Conservation (phyloP, 1,140 invertebrate genomes). For the Chrysoperla carnea region DNA sequence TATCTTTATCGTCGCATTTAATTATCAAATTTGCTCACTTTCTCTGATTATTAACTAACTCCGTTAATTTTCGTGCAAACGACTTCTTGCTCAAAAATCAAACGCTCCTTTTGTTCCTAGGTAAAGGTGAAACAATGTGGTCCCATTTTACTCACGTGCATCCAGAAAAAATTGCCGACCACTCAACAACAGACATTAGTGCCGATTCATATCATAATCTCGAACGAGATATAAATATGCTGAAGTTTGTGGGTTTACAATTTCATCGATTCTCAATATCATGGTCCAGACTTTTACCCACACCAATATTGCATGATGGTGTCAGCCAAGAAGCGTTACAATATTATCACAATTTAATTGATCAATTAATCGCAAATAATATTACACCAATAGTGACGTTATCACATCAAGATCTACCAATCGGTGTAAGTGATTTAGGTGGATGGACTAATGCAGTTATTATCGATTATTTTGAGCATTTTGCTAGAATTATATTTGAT, state of each 20-base stretch:
- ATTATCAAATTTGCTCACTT: too few relatives aligned
- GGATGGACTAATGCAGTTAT: constrained; percentile 32
- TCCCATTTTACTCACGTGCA: constrained; percentile 16
- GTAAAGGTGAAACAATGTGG: constrained; percentile 21
- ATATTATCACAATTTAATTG: constrained; percentile 21
- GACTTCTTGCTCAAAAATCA: too few relatives aligned
- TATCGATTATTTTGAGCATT: constrained; percentile 15
- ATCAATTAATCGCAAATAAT: constrained; percentile 21
- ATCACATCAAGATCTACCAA: constrained; percentile 23
- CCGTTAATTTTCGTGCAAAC: too few relatives aligned
- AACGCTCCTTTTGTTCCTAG: too few relatives aligned
- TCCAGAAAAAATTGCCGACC: constrained; percentile 12
- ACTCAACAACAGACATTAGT: constrained; percentile 21
- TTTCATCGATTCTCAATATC: constrained; percentile 40
- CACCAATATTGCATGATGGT: constrained; percentile 7
- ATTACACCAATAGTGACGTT: constrained; percentile 32
- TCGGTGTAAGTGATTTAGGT: constrained; percentile 21
- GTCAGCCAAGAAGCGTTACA: constrained; percentile 7
- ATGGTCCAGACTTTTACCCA: constrained; percentile 36
- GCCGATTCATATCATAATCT: constrained; percentile 29
- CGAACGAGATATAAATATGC: constrained; percentile 25
- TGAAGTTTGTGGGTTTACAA: constrained; percentile 27
- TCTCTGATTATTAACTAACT: too few relatives aligned
- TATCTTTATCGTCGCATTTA: too few relatives aligned
- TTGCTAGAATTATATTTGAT: constrained; percentile 12